Evolutionary conservation across 1,140 invertebrate species (phyloP).

Genomic region (Micrasema minimum): DNA sequence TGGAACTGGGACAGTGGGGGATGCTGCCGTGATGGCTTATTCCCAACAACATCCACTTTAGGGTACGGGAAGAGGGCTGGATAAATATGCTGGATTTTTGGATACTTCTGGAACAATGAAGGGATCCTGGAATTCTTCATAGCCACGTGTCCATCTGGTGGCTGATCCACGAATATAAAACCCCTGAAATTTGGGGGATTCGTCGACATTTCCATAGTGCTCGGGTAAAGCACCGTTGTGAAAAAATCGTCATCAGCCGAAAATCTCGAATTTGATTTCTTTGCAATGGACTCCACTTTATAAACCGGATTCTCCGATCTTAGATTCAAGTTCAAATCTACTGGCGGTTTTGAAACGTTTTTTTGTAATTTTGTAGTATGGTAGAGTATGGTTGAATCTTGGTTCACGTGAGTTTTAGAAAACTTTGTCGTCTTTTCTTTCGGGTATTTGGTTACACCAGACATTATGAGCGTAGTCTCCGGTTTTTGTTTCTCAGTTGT

Average conservation of each 20-base stretch:
- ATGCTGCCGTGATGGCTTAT: constrained; percentile 53
- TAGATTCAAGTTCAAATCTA: constrained; percentile 40
- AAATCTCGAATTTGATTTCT: constrained; percentile 40
- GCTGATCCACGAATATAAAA: constrained; percentile 52
- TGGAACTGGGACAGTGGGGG: constrained; percentile 50
- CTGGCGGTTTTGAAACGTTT: constrained; percentile 49
- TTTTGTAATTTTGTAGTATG: constrained; percentile 47
- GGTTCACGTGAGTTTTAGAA: constrained; percentile 41
- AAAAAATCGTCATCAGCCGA: constrained; percentile 57
- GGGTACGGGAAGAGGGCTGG: constrained; percentile 71
- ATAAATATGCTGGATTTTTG: constrained; percentile 80
- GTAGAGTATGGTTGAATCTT: constrained; percentile 35
- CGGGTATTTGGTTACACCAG: constrained; percentile 47
- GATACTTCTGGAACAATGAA: constrained; percentile 78
- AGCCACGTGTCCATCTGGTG: constrained; percentile 47
- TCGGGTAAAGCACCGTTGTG: constrained; percentile 40
- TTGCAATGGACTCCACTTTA: constrained; percentile 32
- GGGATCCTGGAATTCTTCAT: constrained; percentile 68
- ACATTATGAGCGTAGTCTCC: constrained; percentile 35
- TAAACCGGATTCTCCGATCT: constrained; percentile 42
- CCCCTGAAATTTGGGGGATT: constrained; percentile 51
- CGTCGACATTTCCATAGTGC: constrained; percentile 43
- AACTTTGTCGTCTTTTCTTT: constrained; percentile 51
- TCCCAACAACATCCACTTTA: constrained; percentile 54
- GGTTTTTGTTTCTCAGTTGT: constrained; percentile 39